Evolutionary conservation across 2,888 invertebrate species (phyloP).

Genomic region (Hermaeophaga mercurialis): DNA sequence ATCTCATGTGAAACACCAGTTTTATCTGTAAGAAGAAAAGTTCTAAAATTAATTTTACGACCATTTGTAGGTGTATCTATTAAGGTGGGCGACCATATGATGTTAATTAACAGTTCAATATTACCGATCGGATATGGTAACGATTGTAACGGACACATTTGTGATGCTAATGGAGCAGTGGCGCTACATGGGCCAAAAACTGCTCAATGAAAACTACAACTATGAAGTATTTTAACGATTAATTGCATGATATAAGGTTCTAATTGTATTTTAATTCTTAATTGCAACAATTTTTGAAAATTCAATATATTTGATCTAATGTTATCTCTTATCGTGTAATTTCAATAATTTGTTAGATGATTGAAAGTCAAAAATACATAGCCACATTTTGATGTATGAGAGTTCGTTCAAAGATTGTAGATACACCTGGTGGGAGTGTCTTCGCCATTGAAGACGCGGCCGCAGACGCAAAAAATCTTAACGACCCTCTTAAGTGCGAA

Average conservation of each 20-base stretch:
- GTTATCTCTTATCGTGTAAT: too few species aligned
- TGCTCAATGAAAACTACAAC: background rate
- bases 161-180: conserved; percentile 40
- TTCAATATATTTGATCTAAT: too few species aligned
- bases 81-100: conserved; percentile 33
- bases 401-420: background rate
- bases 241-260: too few species aligned
- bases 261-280: too few species aligned
- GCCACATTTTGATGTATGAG: background rate
- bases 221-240: too few species aligned
- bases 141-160: conserved; percentile 41
- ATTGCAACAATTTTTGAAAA: too few species aligned
- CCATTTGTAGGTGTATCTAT: conserved; percentile 37
- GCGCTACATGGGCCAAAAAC: conserved; percentile 2
- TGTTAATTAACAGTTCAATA: conserved; percentile 47
- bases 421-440: conserved; percentile 5
- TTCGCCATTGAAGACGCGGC: background rate
- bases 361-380: background rate
- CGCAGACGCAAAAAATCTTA: conserved; percentile 6
- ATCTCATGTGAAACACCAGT: conserved; percentile 76
- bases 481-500: conserved; percentile 5
- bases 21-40: conserved; percentile 60
- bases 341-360: too few species aligned
- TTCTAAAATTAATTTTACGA: conserved; percentile 22
- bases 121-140: conserved; percentile 42